A percentile compares a stretch with the other conserved stretches of the same genome.
Evolutionary conservation across 2,797 vertebrate genomes (phyloP).

Genomic region (Mycteria americana): DNA sequence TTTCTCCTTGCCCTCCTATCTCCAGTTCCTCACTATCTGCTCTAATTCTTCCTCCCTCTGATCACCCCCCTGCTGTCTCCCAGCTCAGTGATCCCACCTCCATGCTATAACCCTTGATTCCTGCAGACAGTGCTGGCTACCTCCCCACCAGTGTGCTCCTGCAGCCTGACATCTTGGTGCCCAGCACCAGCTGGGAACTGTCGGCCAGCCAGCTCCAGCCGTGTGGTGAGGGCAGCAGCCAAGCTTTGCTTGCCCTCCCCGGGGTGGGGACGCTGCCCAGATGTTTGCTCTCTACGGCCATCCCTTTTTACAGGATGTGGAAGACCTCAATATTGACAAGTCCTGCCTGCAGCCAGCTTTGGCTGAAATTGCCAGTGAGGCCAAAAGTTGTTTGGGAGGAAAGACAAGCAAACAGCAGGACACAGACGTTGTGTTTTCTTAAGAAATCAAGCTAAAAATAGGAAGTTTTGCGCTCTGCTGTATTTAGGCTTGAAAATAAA

Average conservation of each 20-base stretch:
- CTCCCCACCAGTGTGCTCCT: not conserved
- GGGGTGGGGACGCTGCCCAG: not conserved
- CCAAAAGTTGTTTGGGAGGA: not conserved
- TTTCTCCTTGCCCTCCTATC: not conserved
- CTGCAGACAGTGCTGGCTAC: not conserved
- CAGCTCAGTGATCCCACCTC: not conserved
- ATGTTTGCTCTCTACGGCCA: not conserved
- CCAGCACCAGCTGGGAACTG: not conserved
- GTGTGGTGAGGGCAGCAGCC: not conserved
- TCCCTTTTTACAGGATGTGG: not conserved
- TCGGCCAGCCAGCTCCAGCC: not conserved
- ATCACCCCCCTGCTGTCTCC: not conserved
- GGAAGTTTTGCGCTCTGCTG: not conserved
- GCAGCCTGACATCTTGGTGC: not conserved
- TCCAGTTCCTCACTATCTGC: not conserved
- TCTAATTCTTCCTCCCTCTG: not conserved
- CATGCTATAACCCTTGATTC: not conserved
- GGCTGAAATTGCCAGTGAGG: not conserved
- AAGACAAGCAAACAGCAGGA: not conserved
- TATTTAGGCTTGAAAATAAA: not conserved
- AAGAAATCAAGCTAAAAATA: not conserved
- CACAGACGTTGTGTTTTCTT: not conserved
- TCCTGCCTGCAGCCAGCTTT: not conserved
- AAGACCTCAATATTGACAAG: not conserved
- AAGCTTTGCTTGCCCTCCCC: not conserved